Evolutionary conservation across 2,888 invertebrate genomes (phyloP), one percentile per base, ranked within the genome.

Genomic region (Luperina nickerlii): DNA sequence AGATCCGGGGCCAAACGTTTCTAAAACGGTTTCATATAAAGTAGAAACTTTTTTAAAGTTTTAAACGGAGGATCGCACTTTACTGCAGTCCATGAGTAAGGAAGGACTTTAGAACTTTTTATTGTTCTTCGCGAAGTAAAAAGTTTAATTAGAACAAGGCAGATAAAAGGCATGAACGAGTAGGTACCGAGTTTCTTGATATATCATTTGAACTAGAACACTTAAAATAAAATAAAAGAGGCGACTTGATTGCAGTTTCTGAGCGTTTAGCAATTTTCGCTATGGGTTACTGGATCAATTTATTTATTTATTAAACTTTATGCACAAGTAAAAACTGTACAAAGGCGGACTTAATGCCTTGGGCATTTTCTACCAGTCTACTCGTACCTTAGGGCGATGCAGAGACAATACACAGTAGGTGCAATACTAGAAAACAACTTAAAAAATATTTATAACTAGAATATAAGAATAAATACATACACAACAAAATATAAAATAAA

Each of bases 81-180:
- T 82, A 72, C 78, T 86, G 83, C 87, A 86, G 79, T 78, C 74
- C 75, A 51, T 60, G 24, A 77, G 73, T 71, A 71, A 82, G 82
- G 48, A 48, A 72, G 83, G 74, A 81, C 74, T 76, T 81, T 27
- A 67, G 63, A 85, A 86, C 57, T 65, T 72, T 84, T 84, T 85
- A 84, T 82, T 84, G 84, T 82, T 82, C 71, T 77, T 77, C 48
- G 73, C 48, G 24, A 82, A 85, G 84, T 77, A 82, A 77, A 84
- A 85, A 85, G 76, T 84, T 84, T 71, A 85, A 77, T 85, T 82
- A 84, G 76, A 81, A 74, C 69, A 51, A 42, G 72, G 15, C 62
- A 85, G 81, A 83, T 80, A 84, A 80, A 74, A 74, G 60, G 18
- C 54, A 81, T 78, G 38, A 27, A 27, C 63, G 65, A 62, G 18